These are phyloP conservation scores for Sinocyclocheilus anophthalmus DNA, from an alignment of 2,113 vertebrate species.

Conservation along the genomic window DNA sequence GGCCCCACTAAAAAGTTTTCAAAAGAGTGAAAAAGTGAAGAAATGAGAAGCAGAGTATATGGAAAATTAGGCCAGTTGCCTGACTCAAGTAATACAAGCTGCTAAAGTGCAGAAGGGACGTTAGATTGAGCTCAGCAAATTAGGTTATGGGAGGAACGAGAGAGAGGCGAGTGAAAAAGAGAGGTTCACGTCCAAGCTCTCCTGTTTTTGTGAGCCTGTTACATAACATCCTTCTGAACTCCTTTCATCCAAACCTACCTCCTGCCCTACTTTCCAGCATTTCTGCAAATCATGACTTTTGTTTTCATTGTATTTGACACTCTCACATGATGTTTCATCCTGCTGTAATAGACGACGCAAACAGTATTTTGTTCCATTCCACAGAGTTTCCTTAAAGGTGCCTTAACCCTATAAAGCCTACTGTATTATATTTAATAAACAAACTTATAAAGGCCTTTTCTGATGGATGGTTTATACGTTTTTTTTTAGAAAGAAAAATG, in stretches of 20 bases:
- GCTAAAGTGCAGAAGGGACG: constrained; percentile 7
- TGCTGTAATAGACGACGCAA: background rate
- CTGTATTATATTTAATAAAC: background rate
- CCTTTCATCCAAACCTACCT: constrained; percentile 61
- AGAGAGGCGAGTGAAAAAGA: background rate
- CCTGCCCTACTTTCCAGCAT: constrained; percentile 52
- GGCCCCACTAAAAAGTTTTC: background rate
- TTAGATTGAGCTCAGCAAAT: constrained; percentile 53
- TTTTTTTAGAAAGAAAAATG: background rate
- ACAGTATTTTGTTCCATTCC: background rate
- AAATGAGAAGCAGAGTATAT: constrained; percentile 34
- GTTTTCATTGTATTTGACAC: background rate
- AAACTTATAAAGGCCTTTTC: background rate
- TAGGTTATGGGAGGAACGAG: constrained; percentile 44
- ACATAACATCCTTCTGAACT: constrained; percentile 71
- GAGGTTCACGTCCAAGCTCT: constrained; percentile 28
- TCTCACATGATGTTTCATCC: background rate
- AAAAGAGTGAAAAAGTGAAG: constrained; percentile 37
- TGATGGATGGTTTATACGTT: background rate
- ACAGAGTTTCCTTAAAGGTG: background rate
- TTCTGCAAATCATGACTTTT: constrained; percentile 34
- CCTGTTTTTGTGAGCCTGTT: constrained; percentile 57
- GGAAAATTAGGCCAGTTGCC: constrained; percentile 57
- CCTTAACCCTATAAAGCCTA: background rate
- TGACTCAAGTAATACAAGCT: constrained; percentile 61